A percentile compares a stretch with the other conserved stretches of the same genome.
phyloP scores from a whole-genome alignment of 2,797 vertebrate genomes.

The Chelidonichthys spinosus region DNA sequence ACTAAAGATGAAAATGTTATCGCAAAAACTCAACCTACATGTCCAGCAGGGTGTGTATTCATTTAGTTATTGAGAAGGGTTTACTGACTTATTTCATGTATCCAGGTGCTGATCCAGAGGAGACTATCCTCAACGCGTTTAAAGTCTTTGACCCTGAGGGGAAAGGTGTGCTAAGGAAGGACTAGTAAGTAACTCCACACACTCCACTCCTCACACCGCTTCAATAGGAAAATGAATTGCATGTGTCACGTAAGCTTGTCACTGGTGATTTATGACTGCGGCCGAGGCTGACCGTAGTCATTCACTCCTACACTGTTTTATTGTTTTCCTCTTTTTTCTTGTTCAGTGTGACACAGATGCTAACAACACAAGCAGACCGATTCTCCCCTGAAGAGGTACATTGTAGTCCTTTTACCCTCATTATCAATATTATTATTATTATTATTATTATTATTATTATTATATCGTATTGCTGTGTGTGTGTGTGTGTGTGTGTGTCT shows the following conservation, averaged over 20 bases:
- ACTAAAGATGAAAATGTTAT: background rate
- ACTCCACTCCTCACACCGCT: background rate
- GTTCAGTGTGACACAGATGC: constrained; percentile 93
- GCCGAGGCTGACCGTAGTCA: background rate
- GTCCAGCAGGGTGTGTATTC: background rate
- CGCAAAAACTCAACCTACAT: background rate
- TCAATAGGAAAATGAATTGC: constrained; percentile 1
- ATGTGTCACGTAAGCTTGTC: constrained; percentile 8
- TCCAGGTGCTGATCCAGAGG: constrained; percentile 93
- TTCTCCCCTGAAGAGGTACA: constrained; percentile 94
- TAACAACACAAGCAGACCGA: constrained; percentile 95
- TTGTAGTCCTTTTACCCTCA: constrained; percentile 24
- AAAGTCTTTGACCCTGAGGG: constrained; percentile 97
- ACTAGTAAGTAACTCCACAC: constrained; percentile 87
- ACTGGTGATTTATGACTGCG: constrained; percentile 2
- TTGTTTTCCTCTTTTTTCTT: constrained; percentile 26
- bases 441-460: constrained; percentile 25
- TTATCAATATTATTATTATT: constrained; percentile 28
- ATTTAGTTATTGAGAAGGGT: background rate
- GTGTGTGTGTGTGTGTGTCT: constrained; percentile 6
- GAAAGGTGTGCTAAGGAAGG: constrained; percentile 92
- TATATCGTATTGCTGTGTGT: constrained; percentile 26
- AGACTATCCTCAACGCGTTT: constrained; percentile 96
- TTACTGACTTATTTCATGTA: constrained; percentile 8
- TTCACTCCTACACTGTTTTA: constrained; percentile 19